phyloP scores from a whole-genome alignment of 2,797 vertebrate species.

The Chaetophractus vellerosus region DNA sequence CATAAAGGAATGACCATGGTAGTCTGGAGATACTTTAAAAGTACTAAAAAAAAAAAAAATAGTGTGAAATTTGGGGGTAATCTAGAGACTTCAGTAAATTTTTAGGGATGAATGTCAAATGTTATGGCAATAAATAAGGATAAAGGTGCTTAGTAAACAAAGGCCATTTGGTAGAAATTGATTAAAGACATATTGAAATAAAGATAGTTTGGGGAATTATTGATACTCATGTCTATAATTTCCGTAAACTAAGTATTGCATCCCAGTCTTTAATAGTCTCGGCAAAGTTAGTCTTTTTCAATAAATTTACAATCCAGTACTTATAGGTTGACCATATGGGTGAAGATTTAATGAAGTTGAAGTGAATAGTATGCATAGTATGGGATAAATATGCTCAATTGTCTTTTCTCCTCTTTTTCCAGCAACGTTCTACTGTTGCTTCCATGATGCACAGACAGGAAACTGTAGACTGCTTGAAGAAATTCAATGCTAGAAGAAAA shows the following conservation, averaged over 20 bases:
- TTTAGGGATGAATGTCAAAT: neutral
- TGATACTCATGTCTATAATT: neutral
- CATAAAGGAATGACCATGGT: neutral
- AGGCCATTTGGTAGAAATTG: neutral
- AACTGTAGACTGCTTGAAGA: slow-evolving; percentile 99
- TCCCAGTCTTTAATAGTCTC: neutral
- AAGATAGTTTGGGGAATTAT: neutral
- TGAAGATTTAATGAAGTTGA: neutral
- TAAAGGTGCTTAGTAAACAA: neutral
- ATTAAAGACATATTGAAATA: neutral
- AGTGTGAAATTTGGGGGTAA: neutral
- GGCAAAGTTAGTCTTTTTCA: neutral
- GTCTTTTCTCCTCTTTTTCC: slow-evolving; percentile 77
- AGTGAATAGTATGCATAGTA: neutral
- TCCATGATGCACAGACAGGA: slow-evolving; percentile 99
- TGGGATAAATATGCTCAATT: neutral
- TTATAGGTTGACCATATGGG: neutral
- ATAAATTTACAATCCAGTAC: neutral
- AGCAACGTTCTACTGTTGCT: slow-evolving; percentile 99
- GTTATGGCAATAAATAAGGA: neutral
- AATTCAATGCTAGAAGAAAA: slow-evolving; percentile 98
- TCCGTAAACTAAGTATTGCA: neutral
- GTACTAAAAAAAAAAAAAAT: slow-evolving; percentile 22
- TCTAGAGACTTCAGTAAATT: neutral
- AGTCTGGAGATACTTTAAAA: neutral